Evolutionary conservation across 2,113 vertebrate genomes (phyloP).

Genomic region (Chloroceryle aenea): DNA sequence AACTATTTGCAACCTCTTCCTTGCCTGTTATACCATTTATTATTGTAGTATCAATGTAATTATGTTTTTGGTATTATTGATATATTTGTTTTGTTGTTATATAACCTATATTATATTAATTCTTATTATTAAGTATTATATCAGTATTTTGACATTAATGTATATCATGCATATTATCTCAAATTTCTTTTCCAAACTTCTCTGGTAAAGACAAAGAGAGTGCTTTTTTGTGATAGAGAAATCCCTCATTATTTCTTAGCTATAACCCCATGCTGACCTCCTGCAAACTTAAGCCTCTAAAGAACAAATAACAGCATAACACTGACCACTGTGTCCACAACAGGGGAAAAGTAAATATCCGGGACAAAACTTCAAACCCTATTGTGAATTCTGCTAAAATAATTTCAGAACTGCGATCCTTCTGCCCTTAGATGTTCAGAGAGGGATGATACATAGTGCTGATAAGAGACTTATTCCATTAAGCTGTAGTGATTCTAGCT

Average conservation of each 20-base stretch:
- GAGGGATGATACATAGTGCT: conserved; percentile 18
- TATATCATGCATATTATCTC: background rate
- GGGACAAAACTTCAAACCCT: background rate
- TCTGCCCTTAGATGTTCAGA: conserved; percentile 54
- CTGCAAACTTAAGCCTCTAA: background rate
- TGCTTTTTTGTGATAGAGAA: background rate
- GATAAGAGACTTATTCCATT: conserved; percentile 59
- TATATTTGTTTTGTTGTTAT: background rate
- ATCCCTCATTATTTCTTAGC: background rate
- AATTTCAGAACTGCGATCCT: background rate
- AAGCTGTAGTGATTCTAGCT: conserved; percentile 54
- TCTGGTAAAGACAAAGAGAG: background rate
- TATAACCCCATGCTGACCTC: background rate
- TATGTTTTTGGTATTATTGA: background rate
- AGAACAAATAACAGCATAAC: background rate
- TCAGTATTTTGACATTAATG: background rate
- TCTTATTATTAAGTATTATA: background rate
- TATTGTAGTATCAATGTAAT: background rate
- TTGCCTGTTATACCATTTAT: background rate
- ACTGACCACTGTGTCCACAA: background rate
- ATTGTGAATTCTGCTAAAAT: background rate
- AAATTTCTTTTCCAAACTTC: background rate
- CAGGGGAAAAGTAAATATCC: background rate
- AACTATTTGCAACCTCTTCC: background rate
- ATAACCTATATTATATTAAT: too few species aligned